Evolutionary conservation across 1,140 invertebrate species (phyloP), one percentile per base, ranked within the genome.

Genomic region (Uloborus diversus): DNA sequence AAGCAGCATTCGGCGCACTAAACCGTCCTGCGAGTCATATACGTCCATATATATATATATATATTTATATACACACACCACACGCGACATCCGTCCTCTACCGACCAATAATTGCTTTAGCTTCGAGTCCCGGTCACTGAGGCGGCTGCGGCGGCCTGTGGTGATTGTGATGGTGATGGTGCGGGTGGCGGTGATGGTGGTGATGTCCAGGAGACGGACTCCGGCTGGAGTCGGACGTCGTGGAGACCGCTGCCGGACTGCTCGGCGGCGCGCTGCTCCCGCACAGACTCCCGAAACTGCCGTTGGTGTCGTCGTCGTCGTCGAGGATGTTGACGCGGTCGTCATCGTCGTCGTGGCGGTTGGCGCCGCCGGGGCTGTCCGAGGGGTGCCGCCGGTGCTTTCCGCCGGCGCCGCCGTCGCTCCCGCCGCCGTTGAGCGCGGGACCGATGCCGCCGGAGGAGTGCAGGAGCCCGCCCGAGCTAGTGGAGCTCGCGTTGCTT

Each of bases 201-300:
- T 33, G 33, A 17, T 64, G 66, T 32, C 53, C 68, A 14, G 79
- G 68, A 13, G 79, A 73, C 20, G 68, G 66, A 49, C 82, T 76
- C 1, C 81, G 65, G 32, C 79, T 81, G 25, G 81, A 82, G 17
- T 83, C 82, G 4, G 82, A 83, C 14, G 81, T 82, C n/a, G 82
- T 83, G 5, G 82, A 83, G 4, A 82, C 82, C 1, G 81, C 81
- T 0, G 81, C 80, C 5, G 82, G 82, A 57, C 79, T 81, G 20
- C 68, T 71, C 2, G 79, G 79, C n/a, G 79, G 66, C 27, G 79
- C 79, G 37, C 57, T 65, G 28, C 68, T 65, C 23, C 68, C 79
- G 53, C 79, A 70, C 4, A 71, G 65, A 25, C 68, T 71, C 9
- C 66, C 79, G 56, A 80, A 71, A 32, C 68, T 71, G 11, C 68